These are phyloP conservation scores for Podarcis muralis DNA, from an alignment of 2,113 vertebrate genomes.

Conservation along the genomic window DNA sequence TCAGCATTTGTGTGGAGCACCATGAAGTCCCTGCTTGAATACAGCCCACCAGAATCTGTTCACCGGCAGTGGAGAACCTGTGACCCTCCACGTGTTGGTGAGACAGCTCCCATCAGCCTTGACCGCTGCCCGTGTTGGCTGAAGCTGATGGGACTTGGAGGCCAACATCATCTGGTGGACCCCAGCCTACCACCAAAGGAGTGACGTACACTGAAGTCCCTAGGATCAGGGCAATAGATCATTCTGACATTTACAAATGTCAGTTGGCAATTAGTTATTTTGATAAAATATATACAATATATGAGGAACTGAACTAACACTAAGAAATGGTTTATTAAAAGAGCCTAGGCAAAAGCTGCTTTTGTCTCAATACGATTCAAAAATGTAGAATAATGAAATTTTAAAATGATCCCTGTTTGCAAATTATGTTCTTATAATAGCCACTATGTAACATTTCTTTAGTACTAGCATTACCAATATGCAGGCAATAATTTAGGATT, in stretches of 20 bases:
- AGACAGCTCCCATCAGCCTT: too few species aligned
- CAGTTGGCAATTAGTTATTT: constrained; percentile 31
- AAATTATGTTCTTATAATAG: constrained; percentile 46
- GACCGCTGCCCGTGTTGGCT: too few species aligned
- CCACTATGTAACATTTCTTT: constrained; percentile 57
- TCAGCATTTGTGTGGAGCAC: too few species aligned
- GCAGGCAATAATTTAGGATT: constrained; percentile 59
- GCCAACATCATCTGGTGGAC: too few species aligned
- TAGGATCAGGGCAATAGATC: background rate
- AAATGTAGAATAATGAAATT: constrained; percentile 42
- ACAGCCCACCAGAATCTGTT: background rate
- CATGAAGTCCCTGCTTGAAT: background rate
- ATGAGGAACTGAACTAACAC: background rate
- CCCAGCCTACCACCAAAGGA: too few species aligned
- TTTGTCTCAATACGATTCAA: constrained; percentile 32
- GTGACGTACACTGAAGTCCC: too few species aligned
- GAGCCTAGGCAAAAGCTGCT: constrained; percentile 49
- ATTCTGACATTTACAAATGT: background rate
- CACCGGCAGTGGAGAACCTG: too few species aligned
- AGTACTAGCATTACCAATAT: constrained; percentile 47
- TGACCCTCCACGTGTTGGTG: too few species aligned
- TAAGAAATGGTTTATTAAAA: constrained; percentile 54
- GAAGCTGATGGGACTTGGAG: too few species aligned
- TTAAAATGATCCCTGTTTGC: constrained; percentile 34
- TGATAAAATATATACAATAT: constrained; percentile 41